These are phyloP conservation scores for Sebastes ruberrimus DNA, from an alignment of 2,797 vertebrate species.

Conservation along the genomic window DNA sequence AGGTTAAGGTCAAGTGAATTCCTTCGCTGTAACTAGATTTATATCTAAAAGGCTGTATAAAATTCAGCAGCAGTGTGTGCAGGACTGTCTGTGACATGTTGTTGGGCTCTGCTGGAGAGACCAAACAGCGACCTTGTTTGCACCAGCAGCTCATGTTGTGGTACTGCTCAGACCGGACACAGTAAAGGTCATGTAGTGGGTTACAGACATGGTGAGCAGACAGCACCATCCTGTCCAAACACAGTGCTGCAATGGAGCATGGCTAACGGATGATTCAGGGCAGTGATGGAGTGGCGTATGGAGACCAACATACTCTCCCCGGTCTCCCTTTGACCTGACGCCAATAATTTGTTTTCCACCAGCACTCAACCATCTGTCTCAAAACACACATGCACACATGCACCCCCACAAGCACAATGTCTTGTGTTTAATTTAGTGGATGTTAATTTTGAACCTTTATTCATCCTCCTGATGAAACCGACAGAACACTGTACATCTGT, in stretches of 20 bases:
- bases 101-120: not conserved
- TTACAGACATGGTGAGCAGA: not conserved
- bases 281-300: conserved; percentile 40
- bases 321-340: conserved; percentile 33
- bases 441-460: not conserved
- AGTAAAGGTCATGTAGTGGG: not conserved
- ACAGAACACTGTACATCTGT: not conserved
- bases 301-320: conserved; percentile 37
- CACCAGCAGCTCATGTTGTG: not conserved
- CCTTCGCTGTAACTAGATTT: not conserved
- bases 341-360: conserved; percentile 51
- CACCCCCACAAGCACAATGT: not conserved
- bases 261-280: conserved; percentile 50
- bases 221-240: conserved; percentile 15
- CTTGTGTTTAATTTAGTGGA: not conserved
- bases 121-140: not conserved
- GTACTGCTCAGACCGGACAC: not conserved
- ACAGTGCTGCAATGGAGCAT: conserved; percentile 26
- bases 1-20: conserved; percentile 3
- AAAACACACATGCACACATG: not conserved
- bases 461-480: not conserved
- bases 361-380: conserved; percentile 29
- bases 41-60: not conserved
- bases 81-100: not conserved
- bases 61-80: conserved; percentile 7